Evolutionary conservation across 2,797 vertebrate species (phyloP).

Genomic region (Acestrorhynchus altus): DNA sequence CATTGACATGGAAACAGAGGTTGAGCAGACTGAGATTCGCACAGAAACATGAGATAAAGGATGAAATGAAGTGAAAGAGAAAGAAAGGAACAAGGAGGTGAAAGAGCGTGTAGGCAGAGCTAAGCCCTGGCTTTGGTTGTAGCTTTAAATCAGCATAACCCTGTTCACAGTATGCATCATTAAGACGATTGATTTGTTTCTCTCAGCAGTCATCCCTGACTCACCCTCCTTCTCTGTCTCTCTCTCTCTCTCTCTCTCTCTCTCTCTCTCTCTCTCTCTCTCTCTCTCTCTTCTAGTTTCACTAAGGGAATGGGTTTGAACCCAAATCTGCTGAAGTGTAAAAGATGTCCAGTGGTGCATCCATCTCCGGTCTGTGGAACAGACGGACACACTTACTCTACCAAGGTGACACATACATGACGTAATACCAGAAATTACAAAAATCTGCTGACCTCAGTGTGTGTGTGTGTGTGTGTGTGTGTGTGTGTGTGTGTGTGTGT

Average conservation of each 20-base stretch:
- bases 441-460: background rate
- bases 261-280: background rate
- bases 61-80: background rate
- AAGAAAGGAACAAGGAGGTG: background rate
- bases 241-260: background rate
- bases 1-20: background rate
- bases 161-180: background rate
- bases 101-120: background rate
- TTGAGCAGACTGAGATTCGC: background rate
- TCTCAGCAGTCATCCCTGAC: background rate
- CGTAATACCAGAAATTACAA: background rate
- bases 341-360: constrained; percentile 86
- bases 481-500: background rate
- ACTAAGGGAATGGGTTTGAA: constrained; percentile 84
- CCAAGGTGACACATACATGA: constrained; percentile 78
- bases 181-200: background rate
- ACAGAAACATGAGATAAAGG: background rate
- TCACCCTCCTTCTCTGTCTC: background rate
- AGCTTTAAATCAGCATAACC: background rate
- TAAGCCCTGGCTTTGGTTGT: background rate
- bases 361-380: constrained; percentile 90
- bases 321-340: constrained; percentile 84
- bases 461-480: background rate
- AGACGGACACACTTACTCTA: constrained; percentile 91
- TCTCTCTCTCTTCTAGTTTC: constrained; percentile 72